phyloP scores from a whole-genome alignment of 2,888 invertebrate genomes.

The Luperina nickerlii region DNA sequence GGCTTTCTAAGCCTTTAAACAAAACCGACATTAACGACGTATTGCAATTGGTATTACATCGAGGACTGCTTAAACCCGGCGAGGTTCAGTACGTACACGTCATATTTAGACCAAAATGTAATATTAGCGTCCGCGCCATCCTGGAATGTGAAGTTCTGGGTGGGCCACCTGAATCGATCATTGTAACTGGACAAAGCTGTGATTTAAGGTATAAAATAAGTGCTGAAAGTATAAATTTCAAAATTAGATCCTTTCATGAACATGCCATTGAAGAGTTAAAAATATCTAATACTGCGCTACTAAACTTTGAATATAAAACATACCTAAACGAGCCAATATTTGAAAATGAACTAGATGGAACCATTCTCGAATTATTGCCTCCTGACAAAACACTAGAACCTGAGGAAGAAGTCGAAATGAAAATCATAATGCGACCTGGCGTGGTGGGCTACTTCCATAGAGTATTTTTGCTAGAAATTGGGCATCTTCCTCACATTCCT shows the following conservation, averaged over 20 bases:
- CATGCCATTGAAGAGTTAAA: constrained; percentile 78
- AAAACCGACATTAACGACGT: constrained; percentile 79
- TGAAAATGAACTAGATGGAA: constrained; percentile 81
- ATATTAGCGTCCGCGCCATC: constrained; percentile 84
- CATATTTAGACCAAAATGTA: constrained; percentile 84
- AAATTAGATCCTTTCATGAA: constrained; percentile 86
- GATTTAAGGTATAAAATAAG: constrained; percentile 88
- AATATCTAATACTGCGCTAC: constrained; percentile 87
- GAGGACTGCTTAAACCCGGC: constrained; percentile 88
- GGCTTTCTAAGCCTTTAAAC: constrained; percentile 60
- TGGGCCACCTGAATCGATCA: constrained; percentile 89
- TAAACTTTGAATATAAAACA: constrained; percentile 85
- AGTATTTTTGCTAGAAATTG: constrained; percentile 88
- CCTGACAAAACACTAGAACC: constrained; percentile 81
- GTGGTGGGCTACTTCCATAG: constrained; percentile 89
- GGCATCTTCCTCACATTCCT: constrained; percentile 87
- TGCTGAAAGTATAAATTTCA: constrained; percentile 82
- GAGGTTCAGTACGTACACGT: constrained; percentile 87
- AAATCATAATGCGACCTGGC: constrained; percentile 89
- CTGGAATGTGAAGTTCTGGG: constrained; percentile 89
- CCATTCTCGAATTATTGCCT: constrained; percentile 86
- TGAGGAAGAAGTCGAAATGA: constrained; percentile 81
- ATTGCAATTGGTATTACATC: constrained; percentile 85
- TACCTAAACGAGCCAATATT: constrained; percentile 78
- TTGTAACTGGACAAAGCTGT: constrained; percentile 88